phyloP scores from a whole-genome alignment of 2,888 invertebrate genomes.

The Colletes collaris region DNA sequence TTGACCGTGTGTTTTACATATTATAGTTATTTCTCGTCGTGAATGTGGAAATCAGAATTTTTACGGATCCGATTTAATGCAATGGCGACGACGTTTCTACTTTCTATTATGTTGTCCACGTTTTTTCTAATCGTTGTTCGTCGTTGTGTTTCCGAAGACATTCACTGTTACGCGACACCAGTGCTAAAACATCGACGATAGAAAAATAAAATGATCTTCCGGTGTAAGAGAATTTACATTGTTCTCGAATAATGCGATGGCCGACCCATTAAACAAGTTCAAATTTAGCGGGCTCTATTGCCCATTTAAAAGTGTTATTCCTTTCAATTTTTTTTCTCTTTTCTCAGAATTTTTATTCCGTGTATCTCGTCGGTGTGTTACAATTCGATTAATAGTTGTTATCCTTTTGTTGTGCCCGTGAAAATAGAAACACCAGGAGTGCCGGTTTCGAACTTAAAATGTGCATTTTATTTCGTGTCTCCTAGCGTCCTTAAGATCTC shows the following conservation, averaged over 20 bases:
- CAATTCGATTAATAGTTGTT: slow-evolving; percentile 2
- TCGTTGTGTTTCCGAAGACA: slow-evolving; percentile 12
- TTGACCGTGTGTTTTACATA: slow-evolving; percentile 40
- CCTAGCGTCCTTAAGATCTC: not conserved
- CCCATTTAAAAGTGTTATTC: slow-evolving; percentile 9
- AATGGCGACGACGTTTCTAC: slow-evolving; percentile 68
- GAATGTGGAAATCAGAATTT: slow-evolving; percentile 68
- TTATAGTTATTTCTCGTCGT: slow-evolving; percentile 33
- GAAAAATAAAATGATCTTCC: slow-evolving; percentile 33
- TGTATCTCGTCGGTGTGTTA: not conserved
- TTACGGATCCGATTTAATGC: slow-evolving; percentile 70
- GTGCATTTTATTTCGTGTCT: slow-evolving; percentile 18
- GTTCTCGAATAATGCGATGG: slow-evolving; percentile 33
- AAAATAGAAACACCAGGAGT: not conserved
- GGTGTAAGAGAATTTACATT: slow-evolving; percentile 41
- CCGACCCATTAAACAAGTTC: slow-evolving; percentile 50
- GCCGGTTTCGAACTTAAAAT: not conserved
- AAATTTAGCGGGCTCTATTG: slow-evolving; percentile 56
- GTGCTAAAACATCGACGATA: slow-evolving; percentile 34
- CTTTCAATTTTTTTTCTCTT: not conserved
- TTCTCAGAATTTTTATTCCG: not conserved
- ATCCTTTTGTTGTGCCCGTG: not conserved
- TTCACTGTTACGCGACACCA: slow-evolving; percentile 26
- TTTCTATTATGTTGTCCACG: slow-evolving; percentile 50
- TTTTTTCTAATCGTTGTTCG: slow-evolving; percentile 18